A percentile compares a stretch with the other conserved stretches of the same genome.
Evolutionary conservation across 2,113 vertebrate genomes (phyloP).

Genomic region (Semnornis frantzii): DNA sequence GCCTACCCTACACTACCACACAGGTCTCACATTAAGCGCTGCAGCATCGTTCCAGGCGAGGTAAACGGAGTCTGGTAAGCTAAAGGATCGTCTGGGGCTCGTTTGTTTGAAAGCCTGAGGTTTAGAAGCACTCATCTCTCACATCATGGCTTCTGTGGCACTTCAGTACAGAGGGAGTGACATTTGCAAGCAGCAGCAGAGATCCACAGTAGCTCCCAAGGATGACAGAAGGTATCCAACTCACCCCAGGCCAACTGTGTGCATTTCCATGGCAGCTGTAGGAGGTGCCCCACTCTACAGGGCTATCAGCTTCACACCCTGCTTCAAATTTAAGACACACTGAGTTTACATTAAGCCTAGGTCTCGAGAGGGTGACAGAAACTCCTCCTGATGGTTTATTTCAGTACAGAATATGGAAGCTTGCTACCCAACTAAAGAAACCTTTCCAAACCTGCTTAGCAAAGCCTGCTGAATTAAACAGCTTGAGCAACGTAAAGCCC

Average conservation of each 20-base stretch:
- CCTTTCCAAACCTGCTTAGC: background rate
- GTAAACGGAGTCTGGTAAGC: background rate
- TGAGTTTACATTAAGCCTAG: background rate
- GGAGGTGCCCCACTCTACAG: background rate
- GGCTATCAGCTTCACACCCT: background rate
- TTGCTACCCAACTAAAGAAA: background rate
- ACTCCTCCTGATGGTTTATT: background rate
- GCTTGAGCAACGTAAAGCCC: background rate
- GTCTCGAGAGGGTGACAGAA: background rate
- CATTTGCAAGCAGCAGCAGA: background rate
- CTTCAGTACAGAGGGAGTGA: background rate
- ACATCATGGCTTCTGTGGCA: rapidly evolving
- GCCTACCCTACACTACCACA: background rate
- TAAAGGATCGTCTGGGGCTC: no score
- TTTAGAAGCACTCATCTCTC: background rate
- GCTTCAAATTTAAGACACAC: background rate
- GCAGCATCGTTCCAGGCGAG: rapidly evolving
- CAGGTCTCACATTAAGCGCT: background rate
- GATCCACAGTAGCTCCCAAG: background rate
- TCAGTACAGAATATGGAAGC: background rate
- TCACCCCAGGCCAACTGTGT: background rate
- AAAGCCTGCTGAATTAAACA: background rate
- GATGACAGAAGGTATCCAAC: no score
- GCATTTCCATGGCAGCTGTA: background rate
- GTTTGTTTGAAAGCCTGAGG: background rate